phyloP scores from a whole-genome alignment of 2,113 vertebrate genomes.

The Rousettus leschenaultii region DNA sequence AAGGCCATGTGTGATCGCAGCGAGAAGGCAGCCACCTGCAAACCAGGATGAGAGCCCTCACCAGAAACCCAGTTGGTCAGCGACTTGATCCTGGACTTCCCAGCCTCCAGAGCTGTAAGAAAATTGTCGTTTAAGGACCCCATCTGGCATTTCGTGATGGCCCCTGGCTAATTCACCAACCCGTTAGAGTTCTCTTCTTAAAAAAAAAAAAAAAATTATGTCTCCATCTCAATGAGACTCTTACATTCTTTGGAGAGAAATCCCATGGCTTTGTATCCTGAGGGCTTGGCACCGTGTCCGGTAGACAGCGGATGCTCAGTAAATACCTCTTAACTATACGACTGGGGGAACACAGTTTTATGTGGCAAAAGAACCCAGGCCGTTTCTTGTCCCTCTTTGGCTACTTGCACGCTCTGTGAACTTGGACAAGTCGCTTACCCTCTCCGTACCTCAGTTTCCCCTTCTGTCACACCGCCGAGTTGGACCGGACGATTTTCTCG shows the following conservation, averaged over 20 bases:
- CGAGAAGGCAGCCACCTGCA: neutral
- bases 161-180: neutral
- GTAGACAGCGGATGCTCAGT: neutral
- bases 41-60: too few relatives aligned
- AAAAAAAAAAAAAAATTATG: neutral
- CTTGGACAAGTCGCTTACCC: neutral
- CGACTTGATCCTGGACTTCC: neutral
- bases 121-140: neutral
- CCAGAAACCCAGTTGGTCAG: neutral
- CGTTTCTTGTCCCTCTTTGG: neutral
- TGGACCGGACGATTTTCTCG: neutral
- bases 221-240: neutral
- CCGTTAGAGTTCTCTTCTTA: neutral
- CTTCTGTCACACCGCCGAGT: fast-evolving
- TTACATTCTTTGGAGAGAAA: neutral
- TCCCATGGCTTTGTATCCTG: neutral
- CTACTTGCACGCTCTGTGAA: neutral
- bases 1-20: neutral
- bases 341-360: neutral
- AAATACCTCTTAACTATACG: neutral
- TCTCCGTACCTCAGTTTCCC: neutral
- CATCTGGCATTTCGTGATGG: neutral
- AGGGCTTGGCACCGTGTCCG: neutral
- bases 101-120: neutral
- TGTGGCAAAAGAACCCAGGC: neutral